Percentiles rank a stretch among this genome's conserved stretches.
Conservation (phyloP, 2,797 vertebrate species). For the Vipera ursinii region DNA sequence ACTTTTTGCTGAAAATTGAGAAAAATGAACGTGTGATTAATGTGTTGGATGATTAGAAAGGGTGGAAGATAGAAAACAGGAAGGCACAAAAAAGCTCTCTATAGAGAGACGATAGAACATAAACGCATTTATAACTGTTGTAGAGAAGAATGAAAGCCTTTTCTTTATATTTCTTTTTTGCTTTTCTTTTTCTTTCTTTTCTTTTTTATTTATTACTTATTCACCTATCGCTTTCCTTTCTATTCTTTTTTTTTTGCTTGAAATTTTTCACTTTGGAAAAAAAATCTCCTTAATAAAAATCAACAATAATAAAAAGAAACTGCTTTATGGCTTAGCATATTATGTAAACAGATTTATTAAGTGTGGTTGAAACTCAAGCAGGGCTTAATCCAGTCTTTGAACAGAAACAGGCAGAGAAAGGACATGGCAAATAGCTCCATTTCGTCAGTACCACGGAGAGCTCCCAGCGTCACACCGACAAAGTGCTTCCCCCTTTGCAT, state of each 20-base stretch:
- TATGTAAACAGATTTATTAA: neutral
- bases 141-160: neutral
- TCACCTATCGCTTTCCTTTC: neutral
- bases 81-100: neutral
- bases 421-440: neutral
- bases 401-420: neutral
- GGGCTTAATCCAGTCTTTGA: neutral
- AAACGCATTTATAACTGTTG: neutral
- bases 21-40: neutral
- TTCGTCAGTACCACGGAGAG: conserved; percentile 22
- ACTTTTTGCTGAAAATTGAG: neutral
- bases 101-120: neutral
- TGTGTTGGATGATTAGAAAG: neutral
- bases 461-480: neutral
- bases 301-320: neutral
- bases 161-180: neutral
- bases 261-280: neutral
- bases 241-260: neutral
- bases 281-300: neutral
- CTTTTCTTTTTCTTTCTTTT: neutral
- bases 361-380: neutral
- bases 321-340: neutral
- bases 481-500: neutral
- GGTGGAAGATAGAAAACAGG: neutral
- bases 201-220: neutral